These are phyloP conservation scores for Pteronura brasiliensis DNA, from an alignment of 2,113 vertebrate species.

Conservation along the genomic window DNA sequence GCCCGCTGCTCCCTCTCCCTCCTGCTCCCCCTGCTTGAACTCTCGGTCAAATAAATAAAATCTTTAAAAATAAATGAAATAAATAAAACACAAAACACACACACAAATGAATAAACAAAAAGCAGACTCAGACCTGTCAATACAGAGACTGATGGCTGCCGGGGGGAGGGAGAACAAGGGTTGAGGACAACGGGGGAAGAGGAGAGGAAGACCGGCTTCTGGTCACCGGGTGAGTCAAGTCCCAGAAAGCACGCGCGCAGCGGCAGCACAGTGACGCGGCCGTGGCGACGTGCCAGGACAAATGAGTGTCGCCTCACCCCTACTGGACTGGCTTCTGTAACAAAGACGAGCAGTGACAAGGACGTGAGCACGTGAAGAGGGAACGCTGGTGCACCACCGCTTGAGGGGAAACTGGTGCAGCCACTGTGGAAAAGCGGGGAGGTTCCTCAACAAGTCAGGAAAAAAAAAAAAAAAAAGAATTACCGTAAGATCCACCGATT, in stretches of 20 bases:
- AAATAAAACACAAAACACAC: not conserved
- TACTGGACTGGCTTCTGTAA: not conserved
- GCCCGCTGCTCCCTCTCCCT: too few species aligned
- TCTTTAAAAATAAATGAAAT: too few species aligned
- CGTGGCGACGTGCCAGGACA: not conserved
- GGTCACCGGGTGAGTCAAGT: not conserved
- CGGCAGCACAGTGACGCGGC: not conserved
- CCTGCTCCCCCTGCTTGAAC: too few species aligned
- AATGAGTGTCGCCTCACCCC: not conserved
- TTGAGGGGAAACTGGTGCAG: not conserved
- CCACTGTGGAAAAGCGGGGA: not conserved
- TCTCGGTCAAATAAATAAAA: too few species aligned
- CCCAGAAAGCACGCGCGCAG: not conserved
- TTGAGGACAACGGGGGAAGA: not conserved
- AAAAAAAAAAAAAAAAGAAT: not conserved
- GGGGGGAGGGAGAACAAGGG: not conserved
- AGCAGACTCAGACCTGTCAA: not conserved
- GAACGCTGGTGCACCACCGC: not conserved
- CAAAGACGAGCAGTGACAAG: not conserved
- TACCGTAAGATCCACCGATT: not conserved
- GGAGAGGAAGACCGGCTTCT: not conserved
- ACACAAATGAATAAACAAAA: not conserved
- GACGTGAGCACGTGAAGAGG: not conserved
- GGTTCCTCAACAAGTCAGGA: not conserved
- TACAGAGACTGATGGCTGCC: not conserved